Percentiles rank a stretch among this genome's conserved stretches.
Conservation (phyloP, 2,113 vertebrate genomes). For the Ranitomeya imitator region DNA sequence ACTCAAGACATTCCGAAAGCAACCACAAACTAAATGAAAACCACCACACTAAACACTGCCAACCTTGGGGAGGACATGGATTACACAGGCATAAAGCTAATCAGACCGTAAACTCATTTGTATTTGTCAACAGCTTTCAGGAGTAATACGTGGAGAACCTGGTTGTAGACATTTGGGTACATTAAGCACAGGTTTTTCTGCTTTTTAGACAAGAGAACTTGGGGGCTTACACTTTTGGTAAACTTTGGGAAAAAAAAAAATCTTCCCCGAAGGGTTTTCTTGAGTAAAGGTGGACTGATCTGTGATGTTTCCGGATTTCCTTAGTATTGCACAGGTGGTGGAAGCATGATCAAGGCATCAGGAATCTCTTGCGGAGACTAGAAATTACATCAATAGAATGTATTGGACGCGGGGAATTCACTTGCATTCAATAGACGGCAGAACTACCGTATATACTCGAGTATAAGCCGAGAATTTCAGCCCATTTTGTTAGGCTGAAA, state of each 20-base stretch:
- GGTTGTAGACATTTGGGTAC: not conserved
- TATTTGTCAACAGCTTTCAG: not conserved
- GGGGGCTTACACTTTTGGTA: not conserved
- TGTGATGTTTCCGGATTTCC: too few species aligned
- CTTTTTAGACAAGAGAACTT: not conserved
- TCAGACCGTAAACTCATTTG: not conserved
- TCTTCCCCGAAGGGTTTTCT: not conserved
- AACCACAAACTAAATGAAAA: conserved; percentile 15
- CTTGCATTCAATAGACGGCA: too few species aligned
- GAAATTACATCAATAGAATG: too few species aligned
- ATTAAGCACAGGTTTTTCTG: not conserved
- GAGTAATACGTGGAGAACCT: not conserved
- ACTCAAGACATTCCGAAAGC: conserved; percentile 13
- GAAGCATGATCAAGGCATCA: too few species aligned
- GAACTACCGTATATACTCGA: too few species aligned
- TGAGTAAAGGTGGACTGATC: too few species aligned
- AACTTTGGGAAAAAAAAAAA: not conserved
- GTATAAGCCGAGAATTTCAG: too few species aligned
- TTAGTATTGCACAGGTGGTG: too few species aligned
- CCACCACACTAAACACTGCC: not conserved
- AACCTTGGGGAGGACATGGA: not conserved
- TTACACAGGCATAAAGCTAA: not conserved
- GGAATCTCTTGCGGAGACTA: too few species aligned
- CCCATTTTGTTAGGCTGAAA: too few species aligned
- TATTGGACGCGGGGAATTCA: too few species aligned